Conservation (phyloP, 2,113 vertebrate species). For the Herpetotheres cachinnans region DNA sequence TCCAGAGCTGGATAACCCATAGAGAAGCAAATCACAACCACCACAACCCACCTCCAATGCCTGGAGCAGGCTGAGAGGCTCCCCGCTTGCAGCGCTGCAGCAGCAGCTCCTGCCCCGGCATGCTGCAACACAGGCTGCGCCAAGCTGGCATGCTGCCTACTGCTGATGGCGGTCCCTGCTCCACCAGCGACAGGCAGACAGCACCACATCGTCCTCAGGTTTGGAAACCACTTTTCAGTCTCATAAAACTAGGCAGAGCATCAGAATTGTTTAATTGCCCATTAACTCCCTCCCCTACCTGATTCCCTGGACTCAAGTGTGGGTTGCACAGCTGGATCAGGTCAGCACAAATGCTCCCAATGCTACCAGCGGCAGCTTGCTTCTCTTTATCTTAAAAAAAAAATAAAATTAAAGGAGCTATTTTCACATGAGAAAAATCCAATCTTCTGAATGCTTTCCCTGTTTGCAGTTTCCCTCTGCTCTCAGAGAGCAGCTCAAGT, state of each 20-base stretch:
- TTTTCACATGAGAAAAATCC: neutral
- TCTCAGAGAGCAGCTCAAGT: neutral
- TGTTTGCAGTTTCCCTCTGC: neutral
- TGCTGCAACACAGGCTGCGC: neutral
- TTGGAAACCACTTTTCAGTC: neutral
- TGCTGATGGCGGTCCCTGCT: neutral
- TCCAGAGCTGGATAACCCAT: neutral
- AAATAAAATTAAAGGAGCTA: neutral
- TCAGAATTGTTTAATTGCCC: neutral
- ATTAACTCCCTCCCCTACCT: neutral
- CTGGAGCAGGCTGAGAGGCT: neutral
- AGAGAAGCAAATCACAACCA: neutral
- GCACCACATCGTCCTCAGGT: fast-evolving
- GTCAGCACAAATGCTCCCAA: neutral
- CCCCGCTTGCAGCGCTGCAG: neutral
- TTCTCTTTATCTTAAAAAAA: neutral
- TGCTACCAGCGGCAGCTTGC: neutral
- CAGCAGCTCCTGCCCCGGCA: neutral
- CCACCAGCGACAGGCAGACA: neutral
- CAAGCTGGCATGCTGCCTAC: neutral
- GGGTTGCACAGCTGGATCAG: neutral
- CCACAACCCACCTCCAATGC: fast-evolving
- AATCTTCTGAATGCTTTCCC: neutral
- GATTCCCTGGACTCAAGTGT: neutral
- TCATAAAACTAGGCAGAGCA: neutral